Base-by-base conservation (phyloP, 2,797 vertebrate species). In the Coilia nasus region DNA sequence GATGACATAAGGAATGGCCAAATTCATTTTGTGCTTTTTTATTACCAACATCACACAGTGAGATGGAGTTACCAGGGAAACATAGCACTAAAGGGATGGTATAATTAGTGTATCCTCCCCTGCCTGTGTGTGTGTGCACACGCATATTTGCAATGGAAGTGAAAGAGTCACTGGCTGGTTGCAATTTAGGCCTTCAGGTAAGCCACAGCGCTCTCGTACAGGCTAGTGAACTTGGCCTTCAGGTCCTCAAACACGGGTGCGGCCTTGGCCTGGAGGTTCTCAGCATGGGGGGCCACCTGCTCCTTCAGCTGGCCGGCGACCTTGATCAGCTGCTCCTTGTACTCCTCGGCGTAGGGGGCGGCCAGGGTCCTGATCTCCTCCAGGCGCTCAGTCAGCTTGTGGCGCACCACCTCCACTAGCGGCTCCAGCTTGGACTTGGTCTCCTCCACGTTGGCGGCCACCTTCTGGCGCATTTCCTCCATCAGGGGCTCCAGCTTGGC, bases 251-350 rank as follows among this genome's bases (percentile, higher is more conserved):
- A n/a, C 89, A 96, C 94, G 87, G 90, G 94, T 81, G 89, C 88
- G 31, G 97, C 91, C 25, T 93, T 88, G 0, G 89, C 92, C 86
- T 94, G 93, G 25, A 90, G 82, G 0, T 94, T 93, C 50, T 84
- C 1, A 71, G 89, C 86, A 0, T 93, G 94, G n/a, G 89, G 90
- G 23, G 85, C 25, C 47, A 92, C 67, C 81, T 89, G 88, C 21
- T 87, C 88, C 46, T 60, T 89, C 67, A 89, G 82, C 0, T 89
- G 86, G 41, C 88, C 86, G 0, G 96, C 31, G 1, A 88, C 92
- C 91, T 93, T 92, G 82, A 90, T 91, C 9, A 96, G 89, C 82
- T 95, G 93, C 4, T 88, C 91, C 85, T 94, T 88, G 87, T 97
- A 93, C 83, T 94, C 90, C 9, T 93, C 91, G 0, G 91, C 88